A percentile compares a stretch with the other conserved stretches of the same genome.
These are phyloP conservation scores for Germaria angustata DNA, from an alignment of 2,888 invertebrate genomes.

Conservation along the genomic window DNA sequence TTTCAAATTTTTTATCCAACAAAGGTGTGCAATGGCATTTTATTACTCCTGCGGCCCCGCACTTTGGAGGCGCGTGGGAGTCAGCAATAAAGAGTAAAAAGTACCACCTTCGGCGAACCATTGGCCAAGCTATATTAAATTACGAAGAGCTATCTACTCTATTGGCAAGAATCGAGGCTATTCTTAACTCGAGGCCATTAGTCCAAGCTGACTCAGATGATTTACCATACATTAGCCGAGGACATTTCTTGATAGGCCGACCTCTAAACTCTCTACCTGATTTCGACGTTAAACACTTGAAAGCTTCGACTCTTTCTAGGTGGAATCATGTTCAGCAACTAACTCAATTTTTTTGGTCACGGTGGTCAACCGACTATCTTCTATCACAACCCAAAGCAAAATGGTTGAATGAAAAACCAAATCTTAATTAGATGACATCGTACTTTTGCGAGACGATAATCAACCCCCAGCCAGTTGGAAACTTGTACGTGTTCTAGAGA, in stretches of 20 bases:
- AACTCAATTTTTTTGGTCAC: not conserved
- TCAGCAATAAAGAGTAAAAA: not conserved
- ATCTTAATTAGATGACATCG: not conserved
- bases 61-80: not conserved
- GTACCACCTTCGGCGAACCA: not conserved
- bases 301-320: not conserved
- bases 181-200: not conserved
- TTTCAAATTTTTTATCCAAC: conserved; percentile 15
- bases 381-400: not conserved
- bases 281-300: not conserved
- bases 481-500: conserved; percentile 13
- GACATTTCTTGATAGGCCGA: conserved; percentile 20
- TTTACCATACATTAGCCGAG: conserved; percentile 13
- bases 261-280: conserved; percentile 1
- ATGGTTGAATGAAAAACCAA: conserved; percentile 1
- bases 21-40: conserved; percentile 44
- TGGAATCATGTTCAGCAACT: not conserved
- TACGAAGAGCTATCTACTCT: conserved; percentile 18
- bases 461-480: conserved; percentile 19
- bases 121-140: conserved; percentile 9
- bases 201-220: conserved; percentile 25
- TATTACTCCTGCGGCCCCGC: conserved; percentile 21
- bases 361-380: not conserved
- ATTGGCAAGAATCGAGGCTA: conserved; percentile 31
- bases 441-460: conserved; percentile 16